Percentiles rank a stretch among this genome's conserved stretches.
phyloP scores from a whole-genome alignment of 2,797 vertebrate genomes.

The Tokudaia muenninki region DNA sequence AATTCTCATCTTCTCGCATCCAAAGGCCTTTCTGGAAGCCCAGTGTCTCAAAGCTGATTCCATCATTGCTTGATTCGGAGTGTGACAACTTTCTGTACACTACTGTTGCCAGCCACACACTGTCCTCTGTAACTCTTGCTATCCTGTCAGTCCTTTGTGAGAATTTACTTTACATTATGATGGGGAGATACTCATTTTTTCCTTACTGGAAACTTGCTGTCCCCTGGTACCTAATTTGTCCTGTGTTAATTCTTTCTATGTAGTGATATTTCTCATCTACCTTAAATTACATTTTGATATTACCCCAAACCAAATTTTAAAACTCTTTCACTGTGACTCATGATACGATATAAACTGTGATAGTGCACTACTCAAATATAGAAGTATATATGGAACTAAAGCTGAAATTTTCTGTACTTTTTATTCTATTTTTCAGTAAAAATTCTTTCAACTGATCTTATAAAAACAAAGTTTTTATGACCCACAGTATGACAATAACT shows the following conservation, averaged over 20 bases:
- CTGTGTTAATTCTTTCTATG: background rate
- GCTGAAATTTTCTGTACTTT: background rate
- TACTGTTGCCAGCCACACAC: background rate
- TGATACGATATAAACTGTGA: background rate
- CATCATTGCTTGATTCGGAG: background rate
- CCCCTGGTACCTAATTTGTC: background rate
- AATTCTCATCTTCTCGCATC: background rate
- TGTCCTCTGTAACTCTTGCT: background rate
- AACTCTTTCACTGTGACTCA: background rate
- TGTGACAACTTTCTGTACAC: background rate
- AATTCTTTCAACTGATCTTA: background rate
- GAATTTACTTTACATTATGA: background rate
- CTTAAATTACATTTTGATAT: background rate
- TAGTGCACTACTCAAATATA: background rate
- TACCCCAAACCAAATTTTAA: background rate
- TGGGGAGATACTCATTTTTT: background rate
- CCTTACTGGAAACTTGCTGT: background rate
- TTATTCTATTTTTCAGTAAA: slow-evolving; percentile 44
- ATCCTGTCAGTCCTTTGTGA: background rate
- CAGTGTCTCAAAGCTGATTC: background rate
- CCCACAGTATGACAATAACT: background rate
- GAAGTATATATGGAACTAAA: background rate
- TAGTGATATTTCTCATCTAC: background rate
- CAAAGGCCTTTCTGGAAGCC: background rate
- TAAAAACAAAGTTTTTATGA: slow-evolving; percentile 6